Percentiles rank a stretch among this genome's conserved stretches.
Evolutionary conservation across 1,140 invertebrate species (phyloP).

Genomic region (Zelostemma sp.): DNA sequence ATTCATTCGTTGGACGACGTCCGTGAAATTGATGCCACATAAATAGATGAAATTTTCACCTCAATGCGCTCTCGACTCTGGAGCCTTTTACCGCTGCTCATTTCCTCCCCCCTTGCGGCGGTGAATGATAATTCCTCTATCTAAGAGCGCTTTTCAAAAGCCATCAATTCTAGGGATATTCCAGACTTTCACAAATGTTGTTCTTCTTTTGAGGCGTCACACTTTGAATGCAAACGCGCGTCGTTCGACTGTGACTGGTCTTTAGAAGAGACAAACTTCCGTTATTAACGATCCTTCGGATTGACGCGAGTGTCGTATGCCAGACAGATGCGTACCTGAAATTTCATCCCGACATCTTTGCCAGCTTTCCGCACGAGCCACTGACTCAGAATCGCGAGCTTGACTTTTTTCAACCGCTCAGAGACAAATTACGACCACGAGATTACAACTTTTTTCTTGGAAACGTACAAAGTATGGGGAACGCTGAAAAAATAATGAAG

Average conservation of each 20-base stretch:
- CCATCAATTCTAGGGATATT: too few relatives aligned
- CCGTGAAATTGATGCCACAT: constrained; percentile 45
- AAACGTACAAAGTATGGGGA: constrained; percentile 1
- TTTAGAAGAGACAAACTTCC: not conserved
- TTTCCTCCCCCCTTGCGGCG: not conserved
- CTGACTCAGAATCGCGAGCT: constrained; percentile 24
- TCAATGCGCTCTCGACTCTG: constrained; percentile 4
- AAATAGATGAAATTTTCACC: constrained; percentile 38
- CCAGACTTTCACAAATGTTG: too few relatives aligned
- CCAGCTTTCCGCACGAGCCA: constrained; percentile 21
- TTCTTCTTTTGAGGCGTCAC: too few relatives aligned
- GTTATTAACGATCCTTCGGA: constrained; percentile 19
- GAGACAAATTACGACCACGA: constrained; percentile 26
- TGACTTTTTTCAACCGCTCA: constrained; percentile 26
- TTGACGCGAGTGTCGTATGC: constrained; percentile 32
- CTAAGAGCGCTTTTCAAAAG: too few relatives aligned
- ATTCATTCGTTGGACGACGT: constrained; percentile 43
- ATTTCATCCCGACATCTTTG: constrained; percentile 51
- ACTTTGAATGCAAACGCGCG: not conserved
- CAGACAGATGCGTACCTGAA: constrained; percentile 43
- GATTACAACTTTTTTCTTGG: constrained; percentile 13
- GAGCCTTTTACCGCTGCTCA: constrained; percentile 2
- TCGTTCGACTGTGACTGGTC: too few relatives aligned
- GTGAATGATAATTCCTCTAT: constrained; percentile 15
- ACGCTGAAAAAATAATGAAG: not conserved